phyloP scores from a whole-genome alignment of 2,113 vertebrate species.

The Capra hircus region DNA sequence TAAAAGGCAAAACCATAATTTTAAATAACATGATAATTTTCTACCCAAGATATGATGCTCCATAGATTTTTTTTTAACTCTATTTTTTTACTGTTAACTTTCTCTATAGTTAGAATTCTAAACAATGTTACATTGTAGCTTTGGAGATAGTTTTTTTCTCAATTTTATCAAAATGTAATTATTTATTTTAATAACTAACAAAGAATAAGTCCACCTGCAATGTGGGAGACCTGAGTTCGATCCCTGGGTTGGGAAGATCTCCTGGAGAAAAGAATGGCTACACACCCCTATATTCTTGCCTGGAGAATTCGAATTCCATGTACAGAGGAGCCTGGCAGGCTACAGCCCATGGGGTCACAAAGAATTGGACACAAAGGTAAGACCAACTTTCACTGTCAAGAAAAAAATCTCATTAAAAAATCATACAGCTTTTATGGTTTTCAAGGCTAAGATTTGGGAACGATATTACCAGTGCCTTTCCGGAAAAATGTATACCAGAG shows the following conservation, averaged over 20 bases:
- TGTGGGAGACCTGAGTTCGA: accelerated
- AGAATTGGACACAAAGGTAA: no score
- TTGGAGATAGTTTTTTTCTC: background rate
- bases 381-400: background rate
- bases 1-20: background rate
- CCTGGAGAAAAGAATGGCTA: background rate
- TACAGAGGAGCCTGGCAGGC: background rate
- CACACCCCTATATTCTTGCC: background rate
- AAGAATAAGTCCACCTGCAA: background rate
- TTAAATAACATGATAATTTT: background rate
- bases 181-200: background rate
- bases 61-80: background rate
- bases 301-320: background rate
- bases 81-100: background rate
- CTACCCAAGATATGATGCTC: background rate
- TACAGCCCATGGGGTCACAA: background rate
- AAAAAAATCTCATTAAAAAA: background rate
- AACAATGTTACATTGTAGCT: background rate
- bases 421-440: background rate
- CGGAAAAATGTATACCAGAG: background rate
- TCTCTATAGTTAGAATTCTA: background rate
- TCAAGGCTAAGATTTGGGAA: background rate
- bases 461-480: background rate
- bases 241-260: background rate
- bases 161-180: background rate